A percentile compares a stretch with the other conserved stretches of the same genome.
phyloP scores from a whole-genome alignment of 64 coral and sea anemone genomes.

The Pocillopora damicornis region DNA sequence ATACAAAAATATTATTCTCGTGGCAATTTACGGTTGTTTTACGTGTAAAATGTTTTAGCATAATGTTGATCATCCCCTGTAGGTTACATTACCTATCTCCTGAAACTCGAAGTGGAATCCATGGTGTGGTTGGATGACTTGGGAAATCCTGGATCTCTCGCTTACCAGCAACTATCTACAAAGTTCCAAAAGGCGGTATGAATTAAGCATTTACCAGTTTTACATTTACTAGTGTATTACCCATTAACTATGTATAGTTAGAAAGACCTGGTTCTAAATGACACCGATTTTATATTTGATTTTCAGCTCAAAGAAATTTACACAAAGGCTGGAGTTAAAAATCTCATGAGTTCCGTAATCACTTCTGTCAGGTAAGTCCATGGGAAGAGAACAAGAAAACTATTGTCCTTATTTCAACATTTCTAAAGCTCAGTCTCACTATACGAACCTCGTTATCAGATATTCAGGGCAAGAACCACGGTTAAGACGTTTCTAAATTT shows the following conservation, averaged over 20 bases:
- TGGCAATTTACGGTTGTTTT: too few relatives aligned
- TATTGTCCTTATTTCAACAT: background rate
- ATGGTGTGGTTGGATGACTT: constrained; percentile 44
- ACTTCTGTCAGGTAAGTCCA: constrained; percentile 16
- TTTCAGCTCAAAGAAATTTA: constrained; percentile 7
- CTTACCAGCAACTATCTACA: constrained; percentile 33
- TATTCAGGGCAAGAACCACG: too few relatives aligned
- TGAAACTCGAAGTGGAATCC: constrained; percentile 47
- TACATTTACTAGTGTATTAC: background rate
- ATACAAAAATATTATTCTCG: too few relatives aligned
- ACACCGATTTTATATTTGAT: background rate
- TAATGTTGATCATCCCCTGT: background rate
- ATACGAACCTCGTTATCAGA: too few relatives aligned
- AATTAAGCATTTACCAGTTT: too few relatives aligned
- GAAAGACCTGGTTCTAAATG: too few relatives aligned
- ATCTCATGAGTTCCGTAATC: background rate
- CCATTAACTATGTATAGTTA: too few relatives aligned
- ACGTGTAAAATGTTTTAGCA: background rate
- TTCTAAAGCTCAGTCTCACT: too few relatives aligned
- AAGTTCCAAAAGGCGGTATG: constrained; percentile 49
- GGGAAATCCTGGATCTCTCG: constrained; percentile 31
- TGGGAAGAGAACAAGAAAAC: too few relatives aligned
- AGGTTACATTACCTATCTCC: constrained; percentile 67
- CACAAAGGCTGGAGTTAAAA: constrained; percentile 17
- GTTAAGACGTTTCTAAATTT: background rate